Evolutionary conservation across 1,140 invertebrate species (phyloP), one percentile per base, ranked within the genome.

Genomic region (Spodoptera litura): DNA sequence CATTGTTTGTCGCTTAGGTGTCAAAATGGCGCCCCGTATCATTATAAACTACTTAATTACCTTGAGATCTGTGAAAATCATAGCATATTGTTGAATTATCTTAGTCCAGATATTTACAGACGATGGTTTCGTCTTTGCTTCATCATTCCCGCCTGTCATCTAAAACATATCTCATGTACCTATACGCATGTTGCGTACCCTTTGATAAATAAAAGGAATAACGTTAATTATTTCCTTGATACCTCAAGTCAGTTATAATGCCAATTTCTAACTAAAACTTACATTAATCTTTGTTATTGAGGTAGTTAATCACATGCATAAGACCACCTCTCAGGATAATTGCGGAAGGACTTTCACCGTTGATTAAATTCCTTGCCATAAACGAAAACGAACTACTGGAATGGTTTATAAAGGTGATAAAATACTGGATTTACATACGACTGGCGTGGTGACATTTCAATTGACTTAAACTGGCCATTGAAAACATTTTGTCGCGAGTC

Each of bases 401-500:
- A 9, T 8, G 15, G 3, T 56, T 56, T 25, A 56, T 55, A 27
- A 27, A 68, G 10, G 15, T 68, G 11, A 68, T 68, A 68, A 68
- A 68, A 51, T 20, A 1, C 15, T 6, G 38, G 27, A 49, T 68
- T 52, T 51, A 68, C 35, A 13, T 51, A 64, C 3, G 15, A 10
- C 11, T 51, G 61, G 20, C 15, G 9, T 27, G 44, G 2, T 68
- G 64, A 68, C 64, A 68, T 72, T 72, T 72, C 31, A 27, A 27
- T 25, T 52, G 64, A 52, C 35, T 27, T 31, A 13, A 31, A 61
- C 20, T 44, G 44, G 64, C 10, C 49, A 68, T 68, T 68, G 27
- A 70, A 70, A 70, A 55, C 25, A 15, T 68, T 64, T 68, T 68
- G 49, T 52, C 20, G 64, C 20, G 27, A 31, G 51, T 71, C 55